Percentiles rank a stretch among this genome's conserved stretches.
These are phyloP conservation scores for Calvadosia cruxmelitensis DNA, from an alignment of 30 jellyfish, hydroid and myxozoan genomes.

Conservation along the genomic window DNA sequence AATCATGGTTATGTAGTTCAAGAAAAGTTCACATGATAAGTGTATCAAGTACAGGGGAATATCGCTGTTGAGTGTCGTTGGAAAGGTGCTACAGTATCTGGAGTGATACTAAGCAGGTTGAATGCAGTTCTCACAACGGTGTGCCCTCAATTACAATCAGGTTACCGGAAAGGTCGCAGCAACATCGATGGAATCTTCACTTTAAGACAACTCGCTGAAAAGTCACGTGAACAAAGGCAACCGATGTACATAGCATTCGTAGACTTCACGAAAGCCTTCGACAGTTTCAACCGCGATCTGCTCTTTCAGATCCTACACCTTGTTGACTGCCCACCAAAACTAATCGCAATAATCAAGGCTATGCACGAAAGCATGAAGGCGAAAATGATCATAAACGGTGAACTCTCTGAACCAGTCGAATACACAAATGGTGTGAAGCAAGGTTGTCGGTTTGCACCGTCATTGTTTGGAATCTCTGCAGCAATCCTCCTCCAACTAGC, in stretches of 20 bases:
- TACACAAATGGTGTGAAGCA: conserved; percentile 50
- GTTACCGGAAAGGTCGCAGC: conserved; percentile 55
- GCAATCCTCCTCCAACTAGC: conserved; percentile 50
- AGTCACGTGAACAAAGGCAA: conserved; percentile 39
- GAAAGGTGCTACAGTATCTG: conserved; percentile 7
- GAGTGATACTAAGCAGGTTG: conserved; percentile 19
- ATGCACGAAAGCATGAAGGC: conserved; percentile 28
- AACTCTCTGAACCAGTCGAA: conserved; percentile 23
- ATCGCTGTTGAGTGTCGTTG: conserved; percentile 30
- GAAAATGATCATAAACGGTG: conserved; percentile 37
- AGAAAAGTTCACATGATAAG: conserved; percentile 16
- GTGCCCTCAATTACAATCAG: conserved; percentile 42
- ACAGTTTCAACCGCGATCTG: conserved; percentile 37
- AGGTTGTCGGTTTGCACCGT: conserved; percentile 49
- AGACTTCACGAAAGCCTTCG: conserved; percentile 54
- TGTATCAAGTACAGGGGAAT: conserved; percentile 32
- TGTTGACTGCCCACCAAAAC: conserved; percentile 54
- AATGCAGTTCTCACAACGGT: conserved; percentile 22
- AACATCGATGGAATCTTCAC: conserved; percentile 41
- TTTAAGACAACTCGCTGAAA: conserved; percentile 31
- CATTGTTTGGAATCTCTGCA: conserved; percentile 40
- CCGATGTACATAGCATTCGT: conserved; percentile 46
- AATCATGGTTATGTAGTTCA: conserved; percentile 24
- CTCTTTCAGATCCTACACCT: conserved; percentile 15
- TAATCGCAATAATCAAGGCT: conserved; percentile 21